Conservation (phyloP, 2,888 invertebrate genomes). For the Drosophila melanosoma region DNA sequence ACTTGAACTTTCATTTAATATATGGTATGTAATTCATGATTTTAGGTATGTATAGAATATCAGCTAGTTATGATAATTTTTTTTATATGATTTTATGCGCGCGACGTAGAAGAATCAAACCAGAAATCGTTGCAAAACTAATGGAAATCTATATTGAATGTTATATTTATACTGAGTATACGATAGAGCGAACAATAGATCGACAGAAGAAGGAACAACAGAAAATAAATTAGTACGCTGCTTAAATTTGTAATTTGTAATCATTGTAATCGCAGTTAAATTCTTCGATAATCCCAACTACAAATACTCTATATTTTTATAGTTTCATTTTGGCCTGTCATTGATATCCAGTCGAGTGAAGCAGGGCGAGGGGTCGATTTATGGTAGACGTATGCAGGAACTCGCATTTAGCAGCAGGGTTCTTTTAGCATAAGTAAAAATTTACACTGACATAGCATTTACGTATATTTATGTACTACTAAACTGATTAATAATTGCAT, state of each 20-base stretch:
- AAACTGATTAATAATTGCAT: slow-evolving; percentile 33
- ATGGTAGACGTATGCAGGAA: slow-evolving; percentile 32
- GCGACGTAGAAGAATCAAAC: slow-evolving; percentile 51
- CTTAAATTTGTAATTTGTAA: slow-evolving; percentile 21
- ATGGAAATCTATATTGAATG: slow-evolving; percentile 64
- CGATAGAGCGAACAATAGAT: slow-evolving; percentile 48
- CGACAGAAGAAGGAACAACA: slow-evolving; percentile 31
- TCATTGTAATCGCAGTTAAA: slow-evolving; percentile 11
- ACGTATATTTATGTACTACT: slow-evolving; percentile 16
- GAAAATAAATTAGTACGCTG: slow-evolving; percentile 20
- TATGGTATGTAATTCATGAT: slow-evolving; percentile 60
- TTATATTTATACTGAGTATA: slow-evolving; percentile 72
- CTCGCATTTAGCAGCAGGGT: slow-evolving; percentile 50
- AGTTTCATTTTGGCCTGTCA: not conserved
- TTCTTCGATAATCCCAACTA: slow-evolving; percentile 15
- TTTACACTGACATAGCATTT: slow-evolving; percentile 45
- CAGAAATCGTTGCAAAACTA: slow-evolving; percentile 68
- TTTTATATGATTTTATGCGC: slow-evolving; percentile 55
- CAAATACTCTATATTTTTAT: not conserved
- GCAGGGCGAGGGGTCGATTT: slow-evolving; percentile 33
- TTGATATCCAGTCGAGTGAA: slow-evolving; percentile 27
- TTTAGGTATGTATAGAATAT: slow-evolving; percentile 54
- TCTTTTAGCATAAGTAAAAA: slow-evolving; percentile 55
- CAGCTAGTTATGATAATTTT: slow-evolving; percentile 58
- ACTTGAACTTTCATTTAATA: slow-evolving; percentile 53